A percentile compares a stretch with the other conserved stretches of the same genome.
Conservation (phyloP, 2,888 invertebrate species). For the Herminia tarsipennalis region DNA sequence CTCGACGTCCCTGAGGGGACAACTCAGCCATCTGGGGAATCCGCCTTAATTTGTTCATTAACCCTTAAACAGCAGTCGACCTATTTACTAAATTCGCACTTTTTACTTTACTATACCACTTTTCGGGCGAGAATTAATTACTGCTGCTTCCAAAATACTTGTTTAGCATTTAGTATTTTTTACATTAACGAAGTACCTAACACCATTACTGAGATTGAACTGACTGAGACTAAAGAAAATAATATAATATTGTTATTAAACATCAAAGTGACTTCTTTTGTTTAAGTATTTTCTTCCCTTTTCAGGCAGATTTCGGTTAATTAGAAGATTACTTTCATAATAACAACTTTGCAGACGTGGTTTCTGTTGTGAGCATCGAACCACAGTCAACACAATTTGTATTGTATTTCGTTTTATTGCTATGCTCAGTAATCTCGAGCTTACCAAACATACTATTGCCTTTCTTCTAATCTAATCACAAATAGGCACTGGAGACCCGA, state of each 20-base stretch:
- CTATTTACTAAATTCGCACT: slow-evolving; percentile 32
- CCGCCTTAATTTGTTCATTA: slow-evolving; percentile 50
- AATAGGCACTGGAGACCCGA: slow-evolving; percentile 1
- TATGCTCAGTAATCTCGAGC: not conserved
- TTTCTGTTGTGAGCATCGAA: too few relatives aligned
- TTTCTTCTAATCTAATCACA: too few relatives aligned
- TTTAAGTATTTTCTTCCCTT: too few relatives aligned
- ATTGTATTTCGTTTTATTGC: too few relatives aligned
- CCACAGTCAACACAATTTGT: too few relatives aligned
- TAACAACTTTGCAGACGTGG: too few relatives aligned
- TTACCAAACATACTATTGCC: not conserved
- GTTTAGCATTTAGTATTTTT: too few relatives aligned
- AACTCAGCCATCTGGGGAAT: slow-evolving; percentile 37
- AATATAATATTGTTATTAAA: slow-evolving; percentile 11
- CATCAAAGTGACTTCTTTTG: not conserved
- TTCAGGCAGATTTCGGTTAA: too few relatives aligned
- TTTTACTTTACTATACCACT: slow-evolving; percentile 18
- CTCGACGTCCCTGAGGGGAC: slow-evolving; percentile 20
- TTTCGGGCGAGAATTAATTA: slow-evolving; percentile 14
- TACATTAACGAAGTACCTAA: too few relatives aligned
- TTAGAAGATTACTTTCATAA: too few relatives aligned
- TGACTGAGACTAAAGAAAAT: too few relatives aligned
- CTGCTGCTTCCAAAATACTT: slow-evolving; percentile 12
- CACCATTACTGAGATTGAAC: too few relatives aligned
- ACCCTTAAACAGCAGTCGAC: slow-evolving; percentile 42